Percentiles rank a stretch among this genome's conserved stretches.
These are phyloP conservation scores for Stegodyphus mimosarum DNA, from an alignment of 1,140 invertebrate genomes.

Conservation along the genomic window DNA sequence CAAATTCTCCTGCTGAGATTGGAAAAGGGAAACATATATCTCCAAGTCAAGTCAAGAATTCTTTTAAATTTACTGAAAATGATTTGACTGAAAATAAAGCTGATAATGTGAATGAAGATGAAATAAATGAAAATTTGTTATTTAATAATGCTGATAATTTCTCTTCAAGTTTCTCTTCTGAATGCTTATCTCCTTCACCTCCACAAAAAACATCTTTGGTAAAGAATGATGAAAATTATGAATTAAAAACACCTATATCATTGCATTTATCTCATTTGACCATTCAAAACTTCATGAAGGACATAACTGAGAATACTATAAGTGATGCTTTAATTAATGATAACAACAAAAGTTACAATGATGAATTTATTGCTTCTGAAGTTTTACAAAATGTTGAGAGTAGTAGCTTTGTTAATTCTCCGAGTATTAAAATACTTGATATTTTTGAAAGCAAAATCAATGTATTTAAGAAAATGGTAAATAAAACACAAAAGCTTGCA, in stretches of 20 bases:
- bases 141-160: conserved; percentile 23
- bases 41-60: too few relatives aligned
- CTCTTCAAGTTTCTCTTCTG: conserved; percentile 15
- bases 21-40: too few relatives aligned
- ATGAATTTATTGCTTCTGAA: background rate
- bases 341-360: background rate
- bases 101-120: background rate
- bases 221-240: background rate
- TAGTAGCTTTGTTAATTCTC: too few relatives aligned
- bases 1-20: too few relatives aligned
- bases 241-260: background rate
- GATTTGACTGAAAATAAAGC: too few relatives aligned
- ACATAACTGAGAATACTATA: too few relatives aligned
- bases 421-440: background rate
- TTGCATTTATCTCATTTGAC: background rate
- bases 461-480: background rate
- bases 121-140: background rate
- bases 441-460: background rate
- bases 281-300: too few relatives aligned
- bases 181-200: conserved; percentile 36
- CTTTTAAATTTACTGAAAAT: too few relatives aligned
- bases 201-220: background rate
- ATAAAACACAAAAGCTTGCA: conserved; percentile 2
- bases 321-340: background rate
- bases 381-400: background rate